Evolutionary conservation across 2,888 invertebrate genomes (phyloP).

Genomic region (Biston stratarius): DNA sequence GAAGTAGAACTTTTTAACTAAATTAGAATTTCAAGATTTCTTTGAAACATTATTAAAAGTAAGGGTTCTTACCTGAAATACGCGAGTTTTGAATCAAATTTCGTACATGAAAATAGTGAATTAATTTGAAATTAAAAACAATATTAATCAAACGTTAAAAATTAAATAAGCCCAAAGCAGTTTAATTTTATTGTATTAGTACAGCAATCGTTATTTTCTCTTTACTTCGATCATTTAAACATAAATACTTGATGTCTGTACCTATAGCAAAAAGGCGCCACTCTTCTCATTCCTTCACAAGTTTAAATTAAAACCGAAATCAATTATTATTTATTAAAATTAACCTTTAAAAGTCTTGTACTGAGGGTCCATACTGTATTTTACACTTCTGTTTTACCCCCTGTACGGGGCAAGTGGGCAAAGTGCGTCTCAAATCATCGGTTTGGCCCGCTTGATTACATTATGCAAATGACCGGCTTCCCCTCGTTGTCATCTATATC

Average conservation of each 20-base stretch:
- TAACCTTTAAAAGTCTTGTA: too few species aligned
- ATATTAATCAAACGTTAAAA: too few species aligned
- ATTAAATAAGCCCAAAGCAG: too few species aligned
- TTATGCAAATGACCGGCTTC: conserved; percentile 66
- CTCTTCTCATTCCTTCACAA: too few species aligned
- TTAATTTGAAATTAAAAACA: too few species aligned
- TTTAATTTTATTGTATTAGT: too few species aligned
- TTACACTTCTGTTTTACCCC: conserved; percentile 27
- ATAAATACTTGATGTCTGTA: neutral
- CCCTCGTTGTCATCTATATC: conserved; percentile 62
- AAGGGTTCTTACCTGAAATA: conserved; percentile 5
- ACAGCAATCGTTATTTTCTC: too few species aligned
- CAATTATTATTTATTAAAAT: too few species aligned
- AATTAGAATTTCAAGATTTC: conserved; percentile 61
- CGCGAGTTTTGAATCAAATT: neutral
- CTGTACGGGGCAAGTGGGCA: conserved; percentile 47
- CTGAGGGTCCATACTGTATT: conserved; percentile 16
- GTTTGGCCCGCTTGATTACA: conserved; percentile 67
- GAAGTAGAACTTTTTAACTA: conserved; percentile 54
- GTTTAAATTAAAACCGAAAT: too few species aligned
- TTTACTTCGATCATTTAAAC: too few species aligned
- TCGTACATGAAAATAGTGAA: too few species aligned
- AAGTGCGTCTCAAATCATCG: conserved; percentile 67
- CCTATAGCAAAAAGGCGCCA: neutral
- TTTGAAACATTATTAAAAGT: conserved; percentile 23